Evolutionary conservation across 2,888 invertebrate species (phyloP).

Genomic region (Lapara coniferarum): DNA sequence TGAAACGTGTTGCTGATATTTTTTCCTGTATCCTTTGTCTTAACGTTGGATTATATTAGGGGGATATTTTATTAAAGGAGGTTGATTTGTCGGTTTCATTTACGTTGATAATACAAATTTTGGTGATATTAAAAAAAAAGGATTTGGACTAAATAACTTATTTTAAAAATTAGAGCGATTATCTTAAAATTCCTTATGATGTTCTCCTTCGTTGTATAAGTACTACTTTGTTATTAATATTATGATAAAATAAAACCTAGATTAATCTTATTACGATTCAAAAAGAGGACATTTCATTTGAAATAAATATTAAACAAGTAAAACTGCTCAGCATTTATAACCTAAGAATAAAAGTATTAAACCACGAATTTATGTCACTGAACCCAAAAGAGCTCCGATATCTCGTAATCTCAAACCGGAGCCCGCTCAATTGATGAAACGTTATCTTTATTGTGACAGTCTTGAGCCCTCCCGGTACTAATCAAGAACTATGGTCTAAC

Average conservation of each 20-base stretch:
- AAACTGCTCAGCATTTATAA: neutral
- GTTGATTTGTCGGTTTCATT: neutral
- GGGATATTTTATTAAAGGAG: constrained; percentile 33
- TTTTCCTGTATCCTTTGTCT: constrained; percentile 37
- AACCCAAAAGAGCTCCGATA: constrained; percentile 37
- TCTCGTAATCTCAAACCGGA: constrained; percentile 31
- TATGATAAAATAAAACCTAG: too few species aligned
- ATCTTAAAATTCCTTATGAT: too few species aligned
- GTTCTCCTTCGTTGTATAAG: too few species aligned
- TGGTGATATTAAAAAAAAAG: too few species aligned
- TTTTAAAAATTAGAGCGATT: too few species aligned
- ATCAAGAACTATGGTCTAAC: constrained; percentile 59
- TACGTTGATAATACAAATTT: too few species aligned
- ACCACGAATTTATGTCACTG: constrained; percentile 25
- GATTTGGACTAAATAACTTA: too few species aligned
- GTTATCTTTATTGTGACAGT: constrained; percentile 60
- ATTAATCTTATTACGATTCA: too few species aligned
- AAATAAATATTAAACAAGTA: neutral
- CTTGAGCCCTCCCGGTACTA: constrained; percentile 48
- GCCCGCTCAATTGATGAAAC: constrained; percentile 54
- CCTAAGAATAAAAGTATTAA: constrained; percentile 16
- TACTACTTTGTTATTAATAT: too few species aligned
- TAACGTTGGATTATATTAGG: constrained; percentile 41
- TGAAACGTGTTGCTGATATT: constrained; percentile 47
- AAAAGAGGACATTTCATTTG: too few species aligned